phyloP scores from a whole-genome alignment of 92 coral and sea anemone genomes.

The Ricordea florida region DNA sequence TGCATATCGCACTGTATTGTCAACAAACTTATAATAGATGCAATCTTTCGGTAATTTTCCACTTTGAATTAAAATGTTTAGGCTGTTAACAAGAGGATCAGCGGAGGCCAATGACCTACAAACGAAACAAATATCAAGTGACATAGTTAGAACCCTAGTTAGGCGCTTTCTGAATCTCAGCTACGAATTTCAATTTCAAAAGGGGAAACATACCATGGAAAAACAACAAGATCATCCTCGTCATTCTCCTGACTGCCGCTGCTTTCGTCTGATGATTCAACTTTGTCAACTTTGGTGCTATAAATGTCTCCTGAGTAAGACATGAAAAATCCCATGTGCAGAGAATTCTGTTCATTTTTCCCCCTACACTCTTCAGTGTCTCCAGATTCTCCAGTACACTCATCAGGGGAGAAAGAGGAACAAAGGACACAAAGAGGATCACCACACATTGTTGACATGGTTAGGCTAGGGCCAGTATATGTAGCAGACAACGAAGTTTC shows the following conservation, averaged over 20 bases:
- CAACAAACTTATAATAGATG: conserved; percentile 42
- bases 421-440: too few relatives aligned
- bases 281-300: too few relatives aligned
- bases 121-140: not conserved
- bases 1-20: conserved; percentile 25
- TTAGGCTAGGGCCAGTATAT: not conserved
- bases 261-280: too few relatives aligned
- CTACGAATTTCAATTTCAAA: too few relatives aligned
- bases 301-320: too few relatives aligned
- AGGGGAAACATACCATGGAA: conserved; percentile 16
- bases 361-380: too few relatives aligned
- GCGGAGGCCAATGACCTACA: conserved; percentile 18
- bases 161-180: too few relatives aligned
- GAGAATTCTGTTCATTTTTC: too few relatives aligned
- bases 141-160: too few relatives aligned
- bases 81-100: conserved; percentile 24
- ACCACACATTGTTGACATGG: not conserved
- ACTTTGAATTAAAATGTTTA: conserved; percentile 9
- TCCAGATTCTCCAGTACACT: not conserved
- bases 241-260: not conserved
- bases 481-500: not conserved
- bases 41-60: conserved; percentile 37
- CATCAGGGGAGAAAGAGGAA: not conserved
- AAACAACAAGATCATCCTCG: not conserved
- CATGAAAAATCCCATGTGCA: too few relatives aligned